Base-by-base conservation (phyloP, 2,888 invertebrate genomes). In the Plagiodera versicolora region DNA sequence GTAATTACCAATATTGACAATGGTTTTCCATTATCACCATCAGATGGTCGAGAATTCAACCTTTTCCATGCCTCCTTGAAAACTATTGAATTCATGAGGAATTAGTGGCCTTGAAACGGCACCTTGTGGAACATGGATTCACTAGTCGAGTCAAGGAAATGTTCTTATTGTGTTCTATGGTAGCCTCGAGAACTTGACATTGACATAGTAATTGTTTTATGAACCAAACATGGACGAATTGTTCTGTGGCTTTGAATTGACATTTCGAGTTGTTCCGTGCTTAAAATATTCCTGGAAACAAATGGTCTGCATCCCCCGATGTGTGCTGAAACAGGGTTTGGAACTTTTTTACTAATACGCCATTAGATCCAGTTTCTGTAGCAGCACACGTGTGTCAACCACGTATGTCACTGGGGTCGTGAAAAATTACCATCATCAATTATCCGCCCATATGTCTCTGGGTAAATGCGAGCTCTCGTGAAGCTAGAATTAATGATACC, bases 361-460 rank as follows among this genome's bases (percentile, higher is more conserved):
- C 70, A 77, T 77, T 75, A 74, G 74, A 74, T 72, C 71, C 61
- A 64, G 69, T 74, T 75, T 74, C 74, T 71, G 44, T 65, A 63
- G n/a, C n/a, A 66, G 62, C 68, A 74, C 76, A 75, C 73, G 73
- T 74, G 74, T 72, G 76, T 69, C 67, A 61, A 59, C 65, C 72
- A 72, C 76, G 73, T 73, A 76, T 75, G 77, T 76, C 76, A 70
- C 63, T 64, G 67, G 71, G 73, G 73, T 77, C 70, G 71, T 79
- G 77, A 79, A 77, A 76, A 77, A 78, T 77, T 77, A 72, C 76
- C 70, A 66, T 74, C 77, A 78, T 78, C 75, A 78, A 77, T 78
- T 76, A 77, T 74, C 58, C 58, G 54, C 61, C 61, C 61, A 61
- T 58, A 32, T 58, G 61, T 58, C 50, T 54, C 49, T 44, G 17